Conservation (phyloP, 2,113 vertebrate species). For the Tachysurus vachellii region DNA sequence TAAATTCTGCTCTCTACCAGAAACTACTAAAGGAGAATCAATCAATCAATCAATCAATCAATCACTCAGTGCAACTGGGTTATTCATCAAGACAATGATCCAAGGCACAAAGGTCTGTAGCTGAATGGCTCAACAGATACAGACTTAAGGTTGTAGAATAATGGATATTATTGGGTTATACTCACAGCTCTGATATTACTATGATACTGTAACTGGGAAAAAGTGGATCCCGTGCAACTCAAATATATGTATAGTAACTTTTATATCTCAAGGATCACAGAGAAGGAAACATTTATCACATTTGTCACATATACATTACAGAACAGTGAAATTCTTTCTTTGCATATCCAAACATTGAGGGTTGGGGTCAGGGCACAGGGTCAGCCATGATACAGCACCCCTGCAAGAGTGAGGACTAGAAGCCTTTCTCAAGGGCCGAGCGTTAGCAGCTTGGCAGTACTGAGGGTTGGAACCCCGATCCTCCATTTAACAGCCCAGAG, state of each 20-base stretch:
- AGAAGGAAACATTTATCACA: too few relatives aligned
- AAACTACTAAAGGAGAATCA: neutral
- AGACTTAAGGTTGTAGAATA: neutral
- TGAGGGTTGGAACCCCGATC: too few relatives aligned
- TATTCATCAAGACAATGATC: neutral
- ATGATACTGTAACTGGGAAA: neutral
- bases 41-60: neutral
- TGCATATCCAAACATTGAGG: too few relatives aligned
- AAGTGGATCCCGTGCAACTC: neutral
- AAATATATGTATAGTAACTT: neutral
- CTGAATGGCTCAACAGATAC: neutral
- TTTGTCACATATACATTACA: too few relatives aligned
- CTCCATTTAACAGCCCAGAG: too few relatives aligned
- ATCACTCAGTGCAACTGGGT: too few relatives aligned
- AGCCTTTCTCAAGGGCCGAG: too few relatives aligned
- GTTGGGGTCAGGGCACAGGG: too few relatives aligned
- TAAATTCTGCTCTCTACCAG: neutral
- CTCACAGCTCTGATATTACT: neutral
- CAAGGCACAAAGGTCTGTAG: neutral
- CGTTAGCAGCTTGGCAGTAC: too few relatives aligned
- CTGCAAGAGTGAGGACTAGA: too few relatives aligned
- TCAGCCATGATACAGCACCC: too few relatives aligned
- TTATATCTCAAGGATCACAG: neutral
- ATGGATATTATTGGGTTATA: neutral
- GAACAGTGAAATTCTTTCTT: too few relatives aligned